Evolutionary conservation across 2,113 vertebrate species (phyloP), one percentile per base, ranked within the genome.

Genomic region (Oncorhynchus mykiss): DNA sequence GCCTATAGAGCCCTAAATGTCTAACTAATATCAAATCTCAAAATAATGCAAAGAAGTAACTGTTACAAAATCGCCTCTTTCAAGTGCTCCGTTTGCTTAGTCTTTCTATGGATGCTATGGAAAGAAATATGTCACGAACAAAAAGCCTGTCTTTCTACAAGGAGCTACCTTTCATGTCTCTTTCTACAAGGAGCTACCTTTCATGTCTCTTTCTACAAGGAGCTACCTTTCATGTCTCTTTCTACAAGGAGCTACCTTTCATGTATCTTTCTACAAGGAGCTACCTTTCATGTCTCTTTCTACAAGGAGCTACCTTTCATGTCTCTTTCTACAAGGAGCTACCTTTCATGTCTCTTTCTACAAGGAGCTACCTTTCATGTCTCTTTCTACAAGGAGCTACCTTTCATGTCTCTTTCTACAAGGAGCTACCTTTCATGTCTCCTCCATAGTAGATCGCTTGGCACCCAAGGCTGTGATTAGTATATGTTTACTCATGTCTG

Each of bases 401-500:
- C n/a, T n/a, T n/a, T n/a, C n/a, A n/a, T n/a, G n/a, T n/a, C n/a
- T 86, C 67, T 45, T 45, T 45, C 39, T 45, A 45, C 39, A 78
- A n/a, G 14, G 9, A 45, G n/a, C 22, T 77, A 20, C 76, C 80
- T 84, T 89, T 85, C 74, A 81, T 79, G 74, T 84, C 77, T 79
- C 80, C 72, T 18, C 45, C 16, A 24, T 76, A 73, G 76, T 84
- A 24, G 39, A 45, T 45, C 2, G 39, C 39, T 45, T 45, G 9
- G 72, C 75, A 74, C 80, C 76, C 83, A 85, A 80, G 72, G 70
- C 82, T 82, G 76, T 68, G 49, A 86, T 85, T 88, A 80, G 74
- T 78, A 84, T 77, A 76, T 70, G 79, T 84, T 82, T 85, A 76
- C 81, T 86, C 84, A 81, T 24, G 79, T 87, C 82, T 76, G 65